Base-by-base conservation (phyloP, 2,113 vertebrate species). In the Tauraco erythrolophus region DNA sequence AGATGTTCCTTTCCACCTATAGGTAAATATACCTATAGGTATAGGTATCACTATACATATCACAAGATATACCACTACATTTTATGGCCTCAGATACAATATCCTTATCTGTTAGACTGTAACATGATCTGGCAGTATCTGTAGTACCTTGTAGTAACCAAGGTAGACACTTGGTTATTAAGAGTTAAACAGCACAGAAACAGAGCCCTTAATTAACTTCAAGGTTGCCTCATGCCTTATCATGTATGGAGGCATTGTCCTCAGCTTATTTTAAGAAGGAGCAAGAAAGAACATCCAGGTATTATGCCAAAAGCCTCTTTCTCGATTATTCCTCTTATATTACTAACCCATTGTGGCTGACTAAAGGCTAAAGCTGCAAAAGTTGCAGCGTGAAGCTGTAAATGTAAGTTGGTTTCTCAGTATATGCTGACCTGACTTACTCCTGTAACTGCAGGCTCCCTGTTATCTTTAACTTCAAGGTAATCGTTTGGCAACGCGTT, bases 221-320 rank as follows among this genome's bases (percentile, higher is more conserved):
- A 89, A 93, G 84, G 86, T 79, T 95, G 64, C 46, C 78, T 46
- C 43, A 60, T 21, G 82, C 76, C 60, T 90, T 86, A 89, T 75
- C 79, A 78, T 96, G 71, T 91, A 83, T 58, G 62, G 58, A 96
- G 88, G 83, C 60, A 92, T 86, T 77, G 64, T 91, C 78, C 57
- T 54, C 66, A 92, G 92, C 94, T 82, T 94, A 88, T 95, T 94
- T 72, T 95, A 96, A 95, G 85, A 83, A 60, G 82, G 57, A 94
- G 58, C 57, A 92, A 82, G 62, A 82, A 97, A 95, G 93, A 92
- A 89, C 54, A 97, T 83, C 80, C 79, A 93, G 90, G 82, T 92
- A 96, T 84, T 92, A 93, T 48, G 45, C 13, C 30, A 87, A 96
- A 97, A 94, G 92, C 72, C 88, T 97, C 97, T 96, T 91, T 96